Evolutionary conservation across 2,888 invertebrate genomes (phyloP).

Genomic region (Aleiodes testaceus): DNA sequence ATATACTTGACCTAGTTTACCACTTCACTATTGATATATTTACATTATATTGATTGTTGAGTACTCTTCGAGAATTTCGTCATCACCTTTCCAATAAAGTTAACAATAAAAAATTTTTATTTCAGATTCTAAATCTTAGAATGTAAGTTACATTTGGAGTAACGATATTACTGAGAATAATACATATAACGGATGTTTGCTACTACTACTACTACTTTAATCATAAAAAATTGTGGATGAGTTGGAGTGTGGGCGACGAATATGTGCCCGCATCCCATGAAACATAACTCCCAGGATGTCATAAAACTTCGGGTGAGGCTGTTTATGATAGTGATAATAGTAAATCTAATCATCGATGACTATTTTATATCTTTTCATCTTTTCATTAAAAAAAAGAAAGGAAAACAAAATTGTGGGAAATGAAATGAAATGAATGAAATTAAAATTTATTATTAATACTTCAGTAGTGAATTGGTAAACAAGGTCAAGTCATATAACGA

Average conservation of each 20-base stretch:
- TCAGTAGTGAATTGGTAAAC: too few relatives aligned
- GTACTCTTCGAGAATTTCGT: too few relatives aligned
- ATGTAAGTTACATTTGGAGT: slow-evolving; percentile 6
- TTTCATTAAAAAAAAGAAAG: background rate
- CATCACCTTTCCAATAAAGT: too few relatives aligned
- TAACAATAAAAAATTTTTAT: too few relatives aligned
- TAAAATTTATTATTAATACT: too few relatives aligned
- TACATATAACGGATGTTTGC: slow-evolving; percentile 41
- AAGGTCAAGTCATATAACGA: too few relatives aligned
- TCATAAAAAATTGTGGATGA: slow-evolving; percentile 38
- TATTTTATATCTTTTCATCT: background rate
- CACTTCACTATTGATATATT: too few relatives aligned
- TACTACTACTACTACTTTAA: slow-evolving; percentile 27
- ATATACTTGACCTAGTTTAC: too few relatives aligned
- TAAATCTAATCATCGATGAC: slow-evolving; percentile 52
- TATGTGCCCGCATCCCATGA: slow-evolving; percentile 29
- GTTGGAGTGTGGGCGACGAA: slow-evolving; percentile 31
- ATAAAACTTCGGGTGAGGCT: slow-evolving; percentile 41
- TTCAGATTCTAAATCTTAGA: too few relatives aligned
- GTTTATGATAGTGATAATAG: slow-evolving; percentile 51
- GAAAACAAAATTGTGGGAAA: too few relatives aligned
- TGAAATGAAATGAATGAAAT: too few relatives aligned
- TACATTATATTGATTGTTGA: too few relatives aligned
- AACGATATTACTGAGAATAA: slow-evolving; percentile 20
- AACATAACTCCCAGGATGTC: slow-evolving; percentile 35